phyloP scores from a whole-genome alignment of 1,140 invertebrate genomes.

The Scaptomyza hsui region DNA sequence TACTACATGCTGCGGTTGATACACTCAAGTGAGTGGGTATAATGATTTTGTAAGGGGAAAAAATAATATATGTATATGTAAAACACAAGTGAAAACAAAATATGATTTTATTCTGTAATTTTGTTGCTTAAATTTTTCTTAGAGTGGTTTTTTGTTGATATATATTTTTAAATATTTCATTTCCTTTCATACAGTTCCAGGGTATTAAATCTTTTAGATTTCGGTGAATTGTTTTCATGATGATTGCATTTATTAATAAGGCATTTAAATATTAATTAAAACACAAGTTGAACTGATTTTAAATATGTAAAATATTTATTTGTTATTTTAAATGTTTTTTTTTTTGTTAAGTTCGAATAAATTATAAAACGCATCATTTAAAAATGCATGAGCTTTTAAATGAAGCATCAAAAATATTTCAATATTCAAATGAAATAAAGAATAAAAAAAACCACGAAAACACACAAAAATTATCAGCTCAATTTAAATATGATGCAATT shows the following conservation, averaged over 20 bases:
- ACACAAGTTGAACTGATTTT: neutral
- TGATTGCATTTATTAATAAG: no score
- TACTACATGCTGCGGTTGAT: no score
- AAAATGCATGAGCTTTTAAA: constrained; percentile 1
- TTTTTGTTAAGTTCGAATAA: neutral
- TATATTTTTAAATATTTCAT: no score
- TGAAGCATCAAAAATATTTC: neutral
- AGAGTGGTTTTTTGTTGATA: no score
- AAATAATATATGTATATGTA: no score
- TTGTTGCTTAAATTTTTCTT: no score
- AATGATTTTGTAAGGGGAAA: no score
- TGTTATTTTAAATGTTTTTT: neutral
- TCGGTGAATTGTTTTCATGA: neutral
- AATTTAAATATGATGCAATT: neutral
- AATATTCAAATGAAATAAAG: neutral
- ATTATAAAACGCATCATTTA: neutral
- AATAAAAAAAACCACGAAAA: neutral
- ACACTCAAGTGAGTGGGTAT: no score
- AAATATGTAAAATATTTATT: constrained; percentile 1
- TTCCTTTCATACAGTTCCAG: neutral
- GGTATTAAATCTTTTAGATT: neutral
- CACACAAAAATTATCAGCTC: neutral
- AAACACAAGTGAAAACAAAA: no score
- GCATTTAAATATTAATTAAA: neutral
- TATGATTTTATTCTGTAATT: no score